Base-by-base conservation (phyloP, 2,113 vertebrate species). In the Octodon degus region DNA sequence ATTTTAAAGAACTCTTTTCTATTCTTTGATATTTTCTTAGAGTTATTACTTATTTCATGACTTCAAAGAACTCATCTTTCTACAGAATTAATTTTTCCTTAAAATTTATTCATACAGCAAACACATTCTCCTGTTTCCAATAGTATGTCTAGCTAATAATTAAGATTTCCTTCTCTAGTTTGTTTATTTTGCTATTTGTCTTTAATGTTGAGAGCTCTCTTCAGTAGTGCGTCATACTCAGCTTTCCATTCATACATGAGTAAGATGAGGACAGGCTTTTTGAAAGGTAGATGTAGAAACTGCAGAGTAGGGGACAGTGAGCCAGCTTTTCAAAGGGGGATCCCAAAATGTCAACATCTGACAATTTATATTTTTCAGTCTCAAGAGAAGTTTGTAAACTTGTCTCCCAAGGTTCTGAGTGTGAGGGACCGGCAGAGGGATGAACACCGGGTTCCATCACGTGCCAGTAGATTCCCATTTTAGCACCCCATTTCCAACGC, bases 401-500 rank as follows among this genome's bases (percentile, higher is more conserved):
- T 62, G 50, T 27, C 16, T n/a, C 50, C 53, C 25, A 8, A 37
- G 12, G 80, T 9, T 95, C 74, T 80, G 85, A 70, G 83, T 14
- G 8, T 30, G 74, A 67, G 60, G 24, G 0, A 4, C 3, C 17
- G 27, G 30, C 1, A 30, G 4, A 17, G 50, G 77, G 17, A 20
- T 58, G 24, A 37, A 58, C 17, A 7, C 19, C 20, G 16, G 55
- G 37, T 37, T n/a, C 89, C 10, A 34, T 25, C 37, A 3, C 40
- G 65, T 90, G 17, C 1, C 60, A 53, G 9, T 1, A 89, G 53
- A 67, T 11, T 82, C 70, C 70, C 32, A 30, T 25, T 50, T 40
- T 24, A 13, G 9, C 4, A 7, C 13, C 0, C 0, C 22, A 1
- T 79, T 84, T 82, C 14, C 74, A 83, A 6, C 22, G 34, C 2